Conservation (phyloP, 2,113 vertebrate species). For the Cercopithecus mona region DNA sequence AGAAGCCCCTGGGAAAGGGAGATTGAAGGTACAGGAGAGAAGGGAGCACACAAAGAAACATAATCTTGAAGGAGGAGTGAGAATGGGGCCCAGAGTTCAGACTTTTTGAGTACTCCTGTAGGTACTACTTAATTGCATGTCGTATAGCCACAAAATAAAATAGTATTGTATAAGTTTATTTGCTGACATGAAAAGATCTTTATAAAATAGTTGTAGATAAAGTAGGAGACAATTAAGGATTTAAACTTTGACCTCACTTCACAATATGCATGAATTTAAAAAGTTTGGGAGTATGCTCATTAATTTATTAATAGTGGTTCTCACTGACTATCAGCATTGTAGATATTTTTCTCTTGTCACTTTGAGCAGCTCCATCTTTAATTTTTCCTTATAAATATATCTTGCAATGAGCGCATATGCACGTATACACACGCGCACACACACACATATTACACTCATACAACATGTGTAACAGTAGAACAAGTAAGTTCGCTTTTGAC, state of each 20-base stretch:
- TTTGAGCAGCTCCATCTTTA: not conserved
- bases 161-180: not conserved
- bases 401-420: not conserved
- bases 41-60: not conserved
- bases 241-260: not conserved
- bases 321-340: not conserved
- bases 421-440: not conserved
- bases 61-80: not conserved
- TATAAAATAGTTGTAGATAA: not conserved
- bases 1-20: not conserved
- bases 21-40: not conserved
- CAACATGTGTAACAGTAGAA: not conserved
- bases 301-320: not conserved
- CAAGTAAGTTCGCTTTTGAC: not conserved
- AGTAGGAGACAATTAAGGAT: not conserved
- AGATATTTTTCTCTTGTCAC: not conserved
- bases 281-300: not conserved
- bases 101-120: not conserved
- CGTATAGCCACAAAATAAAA: not conserved
- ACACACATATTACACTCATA: not conserved
- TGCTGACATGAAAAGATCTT: not conserved
- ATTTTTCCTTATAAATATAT: not conserved
- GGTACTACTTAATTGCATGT: not conserved
- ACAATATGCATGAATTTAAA: not conserved
- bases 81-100: not conserved